Evolutionary conservation across 1,140 invertebrate species (phyloP), one percentile per base, ranked within the genome.

Genomic region (Plectus sambesii): DNA sequence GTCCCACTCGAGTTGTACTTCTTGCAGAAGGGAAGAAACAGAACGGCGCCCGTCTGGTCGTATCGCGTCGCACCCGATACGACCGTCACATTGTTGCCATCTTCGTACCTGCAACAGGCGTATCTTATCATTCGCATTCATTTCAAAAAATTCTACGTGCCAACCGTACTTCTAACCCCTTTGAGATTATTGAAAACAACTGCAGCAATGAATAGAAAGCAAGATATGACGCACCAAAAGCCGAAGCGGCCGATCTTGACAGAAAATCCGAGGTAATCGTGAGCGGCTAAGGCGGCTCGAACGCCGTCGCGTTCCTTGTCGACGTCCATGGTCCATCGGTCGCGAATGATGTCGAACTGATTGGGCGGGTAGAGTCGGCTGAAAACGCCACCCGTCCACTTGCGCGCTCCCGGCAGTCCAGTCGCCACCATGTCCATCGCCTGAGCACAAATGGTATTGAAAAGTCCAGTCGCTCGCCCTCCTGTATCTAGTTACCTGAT

Each of bases 351-450:
- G 8, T 40, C 24, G 40, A 61, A 64, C 8, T 43, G 40, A 19
- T 62, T 50, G 38, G 15, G 23, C 6, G 46, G 12, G 27, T 15
- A 26, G 38, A 58, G 59, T 12, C 59, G 50, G 23, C 57, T 57
- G 24, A 61, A 63, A 30, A 65, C 63, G 19, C 63, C 63, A 24
- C 63, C 63, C 1, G 65, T 68, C 63, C 63, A 66, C 51, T 62
- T 66, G 37, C 55, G 35, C n/a, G 66, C 62, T 19, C 63, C 63
- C 24, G 63, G 58, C 17, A 65, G n/a, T 30, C 63, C 63, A 27
- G 63, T 68, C 27, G 68, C 40, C 5, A 68, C 41, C 17, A 63
- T 45, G 37, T 66, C 50, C 59, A 59, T 19, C 41, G 60, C 36
- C 24, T 12, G 36, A 42, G 23, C 19, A 51, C 26, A 2, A 36